These are phyloP conservation scores for Pachycephus smyrnensis DNA, from an alignment of 2,888 invertebrate species.

Conservation along the genomic window DNA sequence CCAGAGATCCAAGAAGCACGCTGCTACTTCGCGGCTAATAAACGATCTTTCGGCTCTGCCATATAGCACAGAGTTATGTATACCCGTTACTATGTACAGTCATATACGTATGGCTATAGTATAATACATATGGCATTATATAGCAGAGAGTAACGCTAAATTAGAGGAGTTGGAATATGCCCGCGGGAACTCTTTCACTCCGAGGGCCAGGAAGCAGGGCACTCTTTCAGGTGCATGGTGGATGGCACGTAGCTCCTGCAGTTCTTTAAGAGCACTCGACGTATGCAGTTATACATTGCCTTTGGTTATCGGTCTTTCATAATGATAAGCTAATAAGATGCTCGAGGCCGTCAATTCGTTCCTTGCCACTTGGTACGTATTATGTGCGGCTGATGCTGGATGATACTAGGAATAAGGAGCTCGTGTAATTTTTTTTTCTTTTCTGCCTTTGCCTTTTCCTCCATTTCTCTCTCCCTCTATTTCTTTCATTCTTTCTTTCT, in stretches of 20 bases:
- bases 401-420: neutral
- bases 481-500: neutral
- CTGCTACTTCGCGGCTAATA: neutral
- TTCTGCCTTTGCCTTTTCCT: neutral
- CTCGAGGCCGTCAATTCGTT: slow-evolving; percentile 17
- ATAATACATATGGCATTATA: neutral
- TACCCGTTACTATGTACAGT: no score
- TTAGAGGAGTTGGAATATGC: neutral
- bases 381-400: neutral
- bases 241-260: neutral
- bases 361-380: neutral
- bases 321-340: slow-evolving; percentile 35
- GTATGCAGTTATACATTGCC: neutral
- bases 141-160: neutral
- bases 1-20: neutral
- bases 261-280: neutral
- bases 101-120: neutral
- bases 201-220: neutral
- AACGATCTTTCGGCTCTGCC: neutral
- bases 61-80: neutral
- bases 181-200: neutral
- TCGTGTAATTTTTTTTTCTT: neutral
- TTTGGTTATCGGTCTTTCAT: slow-evolving; percentile 21
- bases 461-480: neutral
- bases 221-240: neutral